Base-by-base conservation (phyloP, 1,140 invertebrate species). In the Solenopsis fugax region DNA sequence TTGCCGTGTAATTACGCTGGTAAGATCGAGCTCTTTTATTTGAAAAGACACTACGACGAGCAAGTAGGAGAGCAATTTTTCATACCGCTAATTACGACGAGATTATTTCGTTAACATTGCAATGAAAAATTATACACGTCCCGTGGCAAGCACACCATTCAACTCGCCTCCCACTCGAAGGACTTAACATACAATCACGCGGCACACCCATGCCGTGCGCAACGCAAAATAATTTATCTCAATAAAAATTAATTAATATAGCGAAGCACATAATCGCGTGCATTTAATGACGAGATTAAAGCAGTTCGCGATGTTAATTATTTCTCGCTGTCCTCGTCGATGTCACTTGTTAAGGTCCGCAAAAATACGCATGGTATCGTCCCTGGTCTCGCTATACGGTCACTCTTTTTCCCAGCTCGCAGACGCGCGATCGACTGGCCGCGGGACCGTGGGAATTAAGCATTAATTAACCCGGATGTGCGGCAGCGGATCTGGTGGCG, bases 111-210 rank as follows among this genome's bases (percentile, higher is more conserved):
- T 86, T 86, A 82, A 50, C 64, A 71, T 86, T 41, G 65, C 21
- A 29, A 50, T 41, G 29, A 58, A 62, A 86, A 86, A 80, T 90
- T 80, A 87, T 65, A 84, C 60, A 56, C 50, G 34, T 76, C 13
- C 45, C 67, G 29, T 77, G 62, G 67, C 76, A 86, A 86, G 73
- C 81, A 21, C 29, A 12, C 85, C 10, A 62, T 65, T 71, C 65
- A 60, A 69, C 75, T 52, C 84, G 18, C 71, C 41, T 71, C 86
- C 80, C 80, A 77, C 88, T 65, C 75, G 58, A 3, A 4, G 18
- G 29, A 29, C 34, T 90, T 90, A 88, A 78, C 80, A 90, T 90
- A 90, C 89, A 90, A 90, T 88, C 65, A 64, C 54, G 18, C 37
- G 67, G 7, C 41, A 58, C 69, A 50, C 54, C 54, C 67, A 60